A percentile compares a stretch with the other conserved stretches of the same genome.
phyloP scores from a whole-genome alignment of 2,113 vertebrate genomes.

The Sander lucioperca region DNA sequence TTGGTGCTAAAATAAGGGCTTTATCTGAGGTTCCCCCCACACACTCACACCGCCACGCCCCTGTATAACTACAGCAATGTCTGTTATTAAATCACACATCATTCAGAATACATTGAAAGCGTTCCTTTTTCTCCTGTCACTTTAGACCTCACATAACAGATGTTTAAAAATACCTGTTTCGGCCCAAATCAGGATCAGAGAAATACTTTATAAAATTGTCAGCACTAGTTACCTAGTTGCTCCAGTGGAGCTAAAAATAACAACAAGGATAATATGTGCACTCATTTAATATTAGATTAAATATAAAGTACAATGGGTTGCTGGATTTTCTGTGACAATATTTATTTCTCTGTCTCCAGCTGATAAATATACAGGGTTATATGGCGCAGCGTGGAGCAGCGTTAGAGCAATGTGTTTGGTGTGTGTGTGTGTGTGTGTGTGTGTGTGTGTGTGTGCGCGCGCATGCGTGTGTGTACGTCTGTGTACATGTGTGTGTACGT shows the following conservation, averaged over 20 bases:
- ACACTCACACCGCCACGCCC: neutral
- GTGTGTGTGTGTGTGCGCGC: neutral
- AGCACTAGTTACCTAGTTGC: constrained; percentile 26
- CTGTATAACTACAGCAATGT: constrained; percentile 27
- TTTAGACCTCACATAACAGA: constrained; percentile 59
- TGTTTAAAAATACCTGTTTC: constrained; percentile 74
- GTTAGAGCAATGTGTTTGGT: neutral
- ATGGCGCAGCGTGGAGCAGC: neutral
- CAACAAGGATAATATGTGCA: constrained; percentile 35
- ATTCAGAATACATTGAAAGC: constrained; percentile 39
- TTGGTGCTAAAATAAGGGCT: constrained; percentile 68
- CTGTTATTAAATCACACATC: constrained; percentile 60
- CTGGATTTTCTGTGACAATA: neutral
- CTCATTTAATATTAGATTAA: constrained; percentile 20
- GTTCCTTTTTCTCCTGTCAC: constrained; percentile 50
- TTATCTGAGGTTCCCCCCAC: constrained; percentile 45
- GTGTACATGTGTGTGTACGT: neutral
- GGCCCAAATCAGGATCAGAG: constrained; percentile 25
- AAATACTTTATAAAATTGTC: constrained; percentile 51
- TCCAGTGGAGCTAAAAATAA: constrained; percentile 61
- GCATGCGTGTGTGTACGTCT: neutral
- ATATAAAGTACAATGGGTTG: constrained; percentile 33
- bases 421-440: neutral
- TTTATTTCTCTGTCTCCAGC: constrained; percentile 24
- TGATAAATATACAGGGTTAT: neutral